Evolutionary conservation across 2,888 invertebrate genomes (phyloP).

Genomic region (Aromia moschata): DNA sequence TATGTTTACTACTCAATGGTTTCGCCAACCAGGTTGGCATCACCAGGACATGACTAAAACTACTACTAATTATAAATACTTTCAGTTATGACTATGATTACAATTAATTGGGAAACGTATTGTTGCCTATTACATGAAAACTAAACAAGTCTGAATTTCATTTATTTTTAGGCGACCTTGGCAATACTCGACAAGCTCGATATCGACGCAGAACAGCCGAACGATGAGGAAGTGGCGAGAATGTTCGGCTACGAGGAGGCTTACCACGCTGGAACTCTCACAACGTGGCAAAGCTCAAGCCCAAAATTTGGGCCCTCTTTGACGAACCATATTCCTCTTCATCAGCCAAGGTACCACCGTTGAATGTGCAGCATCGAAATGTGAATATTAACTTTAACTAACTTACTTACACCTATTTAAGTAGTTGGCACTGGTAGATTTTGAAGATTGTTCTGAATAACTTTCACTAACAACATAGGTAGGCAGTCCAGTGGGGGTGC

Average conservation of each 20-base stretch:
- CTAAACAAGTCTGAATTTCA: neutral
- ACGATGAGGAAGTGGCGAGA: slow-evolving; percentile 91
- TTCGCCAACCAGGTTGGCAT: no score
- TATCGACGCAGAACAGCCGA: slow-evolving; percentile 91
- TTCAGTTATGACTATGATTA: no score
- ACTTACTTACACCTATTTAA: slow-evolving; percentile 32
- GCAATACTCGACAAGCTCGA: slow-evolving; percentile 96
- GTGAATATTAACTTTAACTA: slow-evolving; percentile 55
- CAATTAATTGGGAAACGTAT: no score
- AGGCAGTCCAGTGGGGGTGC: no score
- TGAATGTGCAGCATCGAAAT: slow-evolving; percentile 76
- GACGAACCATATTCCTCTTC: slow-evolving; percentile 96
- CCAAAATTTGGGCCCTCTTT: slow-evolving; percentile 93
- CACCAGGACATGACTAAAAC: no score
- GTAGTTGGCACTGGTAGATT: slow-evolving; percentile 4
- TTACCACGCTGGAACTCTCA: slow-evolving; percentile 79
- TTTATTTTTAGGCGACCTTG: slow-evolving; percentile 79
- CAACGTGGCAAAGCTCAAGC: slow-evolving; percentile 91
- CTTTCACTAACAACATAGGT: no score
- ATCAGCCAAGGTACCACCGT: slow-evolving; percentile 84
- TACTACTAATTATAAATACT: no score
- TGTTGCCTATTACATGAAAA: no score
- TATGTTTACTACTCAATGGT: no score
- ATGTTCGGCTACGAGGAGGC: slow-evolving; percentile 92
- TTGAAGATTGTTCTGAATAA: no score